Conservation (phyloP, 2,888 invertebrate species). For the Sussaba pulchella region DNA sequence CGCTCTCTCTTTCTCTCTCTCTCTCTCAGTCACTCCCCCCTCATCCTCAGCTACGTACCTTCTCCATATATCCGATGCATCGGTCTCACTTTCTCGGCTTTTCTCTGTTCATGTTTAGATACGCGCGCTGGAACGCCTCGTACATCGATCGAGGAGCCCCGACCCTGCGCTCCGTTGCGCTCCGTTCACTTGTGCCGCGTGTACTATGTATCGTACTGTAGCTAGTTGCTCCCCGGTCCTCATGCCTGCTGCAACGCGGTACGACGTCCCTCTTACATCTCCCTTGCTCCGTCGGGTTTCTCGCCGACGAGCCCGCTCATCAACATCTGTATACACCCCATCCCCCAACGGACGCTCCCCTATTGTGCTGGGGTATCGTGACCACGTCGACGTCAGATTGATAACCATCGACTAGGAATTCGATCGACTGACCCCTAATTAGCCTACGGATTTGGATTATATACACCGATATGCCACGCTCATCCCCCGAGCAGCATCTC, state of each 20-base stretch:
- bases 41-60: background rate
- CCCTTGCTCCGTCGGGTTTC: background rate
- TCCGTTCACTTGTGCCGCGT: slow-evolving; percentile 16
- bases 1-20: background rate
- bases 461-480: slow-evolving; percentile 51
- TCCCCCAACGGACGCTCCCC: slow-evolving; percentile 14
- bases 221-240: slow-evolving; percentile 6
- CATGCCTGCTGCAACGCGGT: slow-evolving; percentile 3
- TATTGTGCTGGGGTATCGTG: slow-evolving; percentile 55
- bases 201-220: slow-evolving; percentile 21
- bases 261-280: slow-evolving; percentile 17
- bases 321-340: slow-evolving; percentile 15
- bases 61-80: slow-evolving; percentile 37
- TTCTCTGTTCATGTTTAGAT: slow-evolving; percentile 67
- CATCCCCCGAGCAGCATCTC: slow-evolving; percentile 59
- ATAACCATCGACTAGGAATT: slow-evolving; percentile 67
- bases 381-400: slow-evolving; percentile 65
- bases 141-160: slow-evolving; percentile 68
- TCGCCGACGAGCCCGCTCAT: background rate
- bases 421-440: slow-evolving; percentile 68
- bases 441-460: slow-evolving; percentile 56
- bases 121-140: slow-evolving; percentile 55
- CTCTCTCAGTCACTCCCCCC: slow-evolving; percentile 3
- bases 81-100: slow-evolving; percentile 58
- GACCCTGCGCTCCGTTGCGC: slow-evolving; percentile 51